Conservation (phyloP, 2,797 vertebrate genomes). For the Tachyglossus aculeatus region DNA sequence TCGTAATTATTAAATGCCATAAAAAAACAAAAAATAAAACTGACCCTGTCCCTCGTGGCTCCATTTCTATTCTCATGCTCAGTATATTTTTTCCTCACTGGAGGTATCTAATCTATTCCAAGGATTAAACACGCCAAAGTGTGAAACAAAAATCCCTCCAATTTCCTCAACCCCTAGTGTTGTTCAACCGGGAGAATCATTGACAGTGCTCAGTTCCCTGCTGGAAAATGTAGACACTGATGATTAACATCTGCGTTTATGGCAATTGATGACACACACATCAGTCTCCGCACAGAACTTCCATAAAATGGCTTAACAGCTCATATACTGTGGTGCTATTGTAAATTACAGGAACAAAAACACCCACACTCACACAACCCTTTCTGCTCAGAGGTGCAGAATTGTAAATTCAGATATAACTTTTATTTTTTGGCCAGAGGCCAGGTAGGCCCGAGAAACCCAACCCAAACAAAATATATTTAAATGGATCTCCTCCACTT, state of each 20-base stretch:
- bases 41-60: background rate
- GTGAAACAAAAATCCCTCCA: constrained; percentile 18
- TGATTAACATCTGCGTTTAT: constrained; percentile 64
- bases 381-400: constrained; percentile 51
- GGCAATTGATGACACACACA: constrained; percentile 47
- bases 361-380: background rate
- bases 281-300: constrained; percentile 55
- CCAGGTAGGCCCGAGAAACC: constrained; percentile 32
- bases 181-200: constrained; percentile 47
- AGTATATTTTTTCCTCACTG: background rate
- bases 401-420: constrained; percentile 43
- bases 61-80: no score
- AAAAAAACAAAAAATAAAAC: background rate
- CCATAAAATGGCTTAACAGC: constrained; percentile 63
- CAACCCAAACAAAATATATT: constrained; percentile 39
- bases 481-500: constrained; percentile 21
- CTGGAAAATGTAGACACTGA: constrained; percentile 55
- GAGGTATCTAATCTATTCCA: background rate
- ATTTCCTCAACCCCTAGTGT: constrained; percentile 18
- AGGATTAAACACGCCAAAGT: background rate
- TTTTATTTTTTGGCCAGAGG: constrained; percentile 21
- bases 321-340: constrained; percentile 39
- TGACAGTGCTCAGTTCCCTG: constrained; percentile 41
- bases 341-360: constrained; percentile 51
- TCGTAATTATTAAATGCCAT: no score